phyloP scores from a whole-genome alignment of 2,797 vertebrate species.

The Heteromormyrus szaboi region DNA sequence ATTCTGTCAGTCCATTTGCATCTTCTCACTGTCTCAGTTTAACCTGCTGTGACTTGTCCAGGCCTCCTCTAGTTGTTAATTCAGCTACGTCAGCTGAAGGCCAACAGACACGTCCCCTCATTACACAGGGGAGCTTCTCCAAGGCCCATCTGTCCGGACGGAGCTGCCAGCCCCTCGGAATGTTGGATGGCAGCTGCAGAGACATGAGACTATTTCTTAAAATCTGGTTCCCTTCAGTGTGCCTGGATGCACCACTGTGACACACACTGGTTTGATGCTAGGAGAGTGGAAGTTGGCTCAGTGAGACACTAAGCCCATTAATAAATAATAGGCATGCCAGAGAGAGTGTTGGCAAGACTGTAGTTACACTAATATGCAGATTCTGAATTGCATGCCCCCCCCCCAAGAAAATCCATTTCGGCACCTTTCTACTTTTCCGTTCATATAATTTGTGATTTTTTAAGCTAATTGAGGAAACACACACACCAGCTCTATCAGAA shows the following conservation, averaged over 20 bases:
- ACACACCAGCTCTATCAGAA: background rate
- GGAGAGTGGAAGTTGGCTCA: background rate
- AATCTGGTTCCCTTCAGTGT: background rate
- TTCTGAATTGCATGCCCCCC: background rate
- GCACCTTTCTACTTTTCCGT: background rate
- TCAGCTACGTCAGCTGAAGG: background rate
- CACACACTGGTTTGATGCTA: background rate
- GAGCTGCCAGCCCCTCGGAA: background rate
- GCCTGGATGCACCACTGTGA: background rate
- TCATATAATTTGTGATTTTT: background rate
- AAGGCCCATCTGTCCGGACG: background rate
- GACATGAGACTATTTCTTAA: background rate
- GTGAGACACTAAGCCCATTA: background rate
- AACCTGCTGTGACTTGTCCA: background rate
- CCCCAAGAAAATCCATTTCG: background rate
- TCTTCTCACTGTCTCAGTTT: background rate
- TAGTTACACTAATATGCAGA: background rate
- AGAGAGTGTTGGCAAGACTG: background rate
- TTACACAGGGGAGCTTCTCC: background rate
- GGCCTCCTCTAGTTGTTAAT: background rate
- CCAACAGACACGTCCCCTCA: background rate
- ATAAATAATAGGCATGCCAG: background rate
- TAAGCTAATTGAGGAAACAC: background rate
- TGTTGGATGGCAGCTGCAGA: background rate
- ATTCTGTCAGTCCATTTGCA: background rate